Percentiles rank a stretch among this genome's conserved stretches.
These are phyloP conservation scores for Punctoribates punctum DNA, from an alignment of 2,888 invertebrate genomes.

Conservation along the genomic window DNA sequence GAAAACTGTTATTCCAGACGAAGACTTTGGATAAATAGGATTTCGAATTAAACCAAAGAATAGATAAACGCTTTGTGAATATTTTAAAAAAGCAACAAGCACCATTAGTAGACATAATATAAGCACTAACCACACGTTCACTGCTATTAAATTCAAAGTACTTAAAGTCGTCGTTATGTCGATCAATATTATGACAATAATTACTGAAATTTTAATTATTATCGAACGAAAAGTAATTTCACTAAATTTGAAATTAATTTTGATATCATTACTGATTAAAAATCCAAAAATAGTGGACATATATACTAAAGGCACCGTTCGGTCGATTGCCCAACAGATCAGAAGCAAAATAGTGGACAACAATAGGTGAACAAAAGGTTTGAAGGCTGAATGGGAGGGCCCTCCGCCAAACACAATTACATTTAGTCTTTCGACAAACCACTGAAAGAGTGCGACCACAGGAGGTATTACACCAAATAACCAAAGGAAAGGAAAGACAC, in stretches of 20 bases:
- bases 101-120: background rate
- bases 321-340: slow-evolving; percentile 3
- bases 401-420: slow-evolving; percentile 24
- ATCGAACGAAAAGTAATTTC: slow-evolving; percentile 1
- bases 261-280: slow-evolving; percentile 27
- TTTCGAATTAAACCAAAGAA: slow-evolving; percentile 15
- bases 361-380: background rate
- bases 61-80: slow-evolving; percentile 19
- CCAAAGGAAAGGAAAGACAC: slow-evolving; percentile 34
- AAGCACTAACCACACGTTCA: background rate
- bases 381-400: background rate
- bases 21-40: slow-evolving; percentile 7
- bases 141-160: background rate
- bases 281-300: slow-evolving; percentile 5
- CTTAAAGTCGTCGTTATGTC: background rate
- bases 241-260: background rate
- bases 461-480: slow-evolving; percentile 40
- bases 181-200: background rate
- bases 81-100: background rate
- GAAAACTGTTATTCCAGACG: background rate
- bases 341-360: background rate
- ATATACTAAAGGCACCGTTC: background rate
- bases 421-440: slow-evolving; percentile 20
- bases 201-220: background rate
- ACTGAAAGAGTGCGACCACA: background rate